Evolutionary conservation across 53 echinoderm and acorn worm species (phyloP).

Genomic region (Hippasteria phrygiana): DNA sequence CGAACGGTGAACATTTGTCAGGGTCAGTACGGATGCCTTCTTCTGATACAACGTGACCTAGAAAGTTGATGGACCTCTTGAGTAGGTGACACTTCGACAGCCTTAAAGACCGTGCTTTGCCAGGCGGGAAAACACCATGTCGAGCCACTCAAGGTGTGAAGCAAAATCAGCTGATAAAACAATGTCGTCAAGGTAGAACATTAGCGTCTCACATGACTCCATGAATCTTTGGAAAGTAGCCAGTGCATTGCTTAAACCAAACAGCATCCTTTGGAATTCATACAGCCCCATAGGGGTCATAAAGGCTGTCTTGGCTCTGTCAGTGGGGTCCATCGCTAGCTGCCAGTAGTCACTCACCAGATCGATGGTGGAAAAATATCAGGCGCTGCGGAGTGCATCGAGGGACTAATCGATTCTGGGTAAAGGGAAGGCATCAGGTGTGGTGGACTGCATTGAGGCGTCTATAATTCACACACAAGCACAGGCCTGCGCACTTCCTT

Average conservation of each 20-base stretch:
- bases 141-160: constrained; percentile 50
- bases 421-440: constrained; percentile 58
- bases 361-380: constrained; percentile 63
- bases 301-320: constrained; percentile 43
- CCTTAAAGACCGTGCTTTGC: constrained; percentile 55
- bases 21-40: constrained; percentile 63
- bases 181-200: constrained; percentile 37
- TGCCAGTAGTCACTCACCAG: constrained; percentile 62
- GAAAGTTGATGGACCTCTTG: constrained; percentile 44
- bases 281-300: constrained; percentile 47
- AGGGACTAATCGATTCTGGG: constrained; percentile 67
- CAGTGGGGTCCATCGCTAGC: constrained; percentile 33
- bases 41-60: constrained; percentile 66
- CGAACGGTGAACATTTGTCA: constrained; percentile 56
- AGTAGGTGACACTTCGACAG: constrained; percentile 73
- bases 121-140: constrained; percentile 54
- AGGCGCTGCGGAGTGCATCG: constrained; percentile 55
- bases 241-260: constrained; percentile 47
- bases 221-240: constrained; percentile 54
- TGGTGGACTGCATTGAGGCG: constrained; percentile 51
- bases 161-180: constrained; percentile 30
- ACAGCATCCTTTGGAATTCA: constrained; percentile 46
- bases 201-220: constrained; percentile 10
- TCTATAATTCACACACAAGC: constrained; percentile 60
- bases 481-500: constrained; percentile 23